These are phyloP conservation scores for Parotia lawesii DNA, from an alignment of 2,113 vertebrate species.

Conservation along the genomic window DNA sequence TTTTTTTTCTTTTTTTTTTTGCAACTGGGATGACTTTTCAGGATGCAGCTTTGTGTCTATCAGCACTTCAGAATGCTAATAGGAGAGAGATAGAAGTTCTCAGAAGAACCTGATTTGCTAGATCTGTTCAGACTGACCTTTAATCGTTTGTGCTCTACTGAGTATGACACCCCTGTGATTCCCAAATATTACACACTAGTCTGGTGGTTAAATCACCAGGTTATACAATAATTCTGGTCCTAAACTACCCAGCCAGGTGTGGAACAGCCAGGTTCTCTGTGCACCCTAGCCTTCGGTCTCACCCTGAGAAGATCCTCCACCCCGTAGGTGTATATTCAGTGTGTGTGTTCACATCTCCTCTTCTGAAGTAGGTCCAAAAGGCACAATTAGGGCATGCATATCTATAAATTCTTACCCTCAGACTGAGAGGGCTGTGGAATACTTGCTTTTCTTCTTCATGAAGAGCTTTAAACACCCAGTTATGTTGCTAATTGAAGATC, in stretches of 20 bases:
- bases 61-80: neutral
- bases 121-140: neutral
- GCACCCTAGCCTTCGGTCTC: neutral
- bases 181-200: neutral
- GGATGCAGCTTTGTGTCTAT: neutral
- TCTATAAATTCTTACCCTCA: neutral
- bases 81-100: neutral
- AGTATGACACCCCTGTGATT: neutral
- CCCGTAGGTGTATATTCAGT: accelerated
- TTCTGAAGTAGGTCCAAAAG: neutral
- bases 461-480: neutral
- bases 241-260: neutral
- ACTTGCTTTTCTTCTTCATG: neutral
- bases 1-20: neutral
- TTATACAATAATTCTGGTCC: neutral
- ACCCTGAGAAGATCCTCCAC: neutral
- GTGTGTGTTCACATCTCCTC: neutral
- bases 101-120: neutral
- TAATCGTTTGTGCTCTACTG: accelerated
- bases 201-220: neutral
- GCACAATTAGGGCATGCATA: neutral
- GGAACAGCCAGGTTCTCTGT: neutral
- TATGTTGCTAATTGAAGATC: neutral
- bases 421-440: neutral
- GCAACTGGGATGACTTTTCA: neutral